Conservation (phyloP, 1,140 invertebrate species). For the Cepaea nemoralis region DNA sequence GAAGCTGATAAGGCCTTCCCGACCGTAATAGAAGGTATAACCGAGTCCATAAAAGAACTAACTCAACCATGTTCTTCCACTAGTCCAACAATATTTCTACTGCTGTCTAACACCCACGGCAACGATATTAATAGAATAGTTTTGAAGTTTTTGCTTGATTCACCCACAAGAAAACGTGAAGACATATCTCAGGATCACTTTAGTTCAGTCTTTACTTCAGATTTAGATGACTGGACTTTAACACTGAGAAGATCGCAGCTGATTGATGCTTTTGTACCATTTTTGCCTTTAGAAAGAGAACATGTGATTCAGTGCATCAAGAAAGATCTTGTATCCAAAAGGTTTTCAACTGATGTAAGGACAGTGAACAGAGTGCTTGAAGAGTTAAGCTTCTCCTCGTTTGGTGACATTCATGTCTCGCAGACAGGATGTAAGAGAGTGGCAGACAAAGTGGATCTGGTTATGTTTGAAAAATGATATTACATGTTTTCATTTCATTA, state of each 20-base stretch:
- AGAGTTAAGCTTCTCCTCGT: conserved; percentile 57
- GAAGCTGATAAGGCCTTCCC: conserved; percentile 64
- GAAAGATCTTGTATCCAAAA: conserved; percentile 69
- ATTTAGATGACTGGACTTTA: conserved; percentile 52
- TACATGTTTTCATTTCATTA: no score
- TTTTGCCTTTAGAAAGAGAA: conserved; percentile 87
- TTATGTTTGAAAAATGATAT: conserved; percentile 41
- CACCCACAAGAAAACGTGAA: conserved; percentile 42
- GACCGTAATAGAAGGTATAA: conserved; percentile 52
- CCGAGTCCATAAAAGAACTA: conserved; percentile 48
- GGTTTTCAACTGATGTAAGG: conserved; percentile 47
- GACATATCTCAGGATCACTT: conserved; percentile 47
- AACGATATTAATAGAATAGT: conserved; percentile 57
- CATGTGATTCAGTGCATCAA: conserved; percentile 84
- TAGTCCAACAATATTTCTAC: conserved; percentile 54
- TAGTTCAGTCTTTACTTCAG: conserved; percentile 44
- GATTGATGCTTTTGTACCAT: conserved; percentile 94
- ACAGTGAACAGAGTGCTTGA: conserved; percentile 49
- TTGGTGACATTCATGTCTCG: conserved; percentile 50
- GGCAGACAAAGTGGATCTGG: conserved; percentile 58
- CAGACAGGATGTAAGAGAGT: conserved; percentile 66
- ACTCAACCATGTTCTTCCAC: conserved; percentile 36
- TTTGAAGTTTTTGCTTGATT: conserved; percentile 49
- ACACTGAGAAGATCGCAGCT: conserved; percentile 84
- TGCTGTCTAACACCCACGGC: conserved; percentile 61